Base-by-base conservation (phyloP, 2,888 invertebrate species). In the Mesorhabditis spiculigera region DNA sequence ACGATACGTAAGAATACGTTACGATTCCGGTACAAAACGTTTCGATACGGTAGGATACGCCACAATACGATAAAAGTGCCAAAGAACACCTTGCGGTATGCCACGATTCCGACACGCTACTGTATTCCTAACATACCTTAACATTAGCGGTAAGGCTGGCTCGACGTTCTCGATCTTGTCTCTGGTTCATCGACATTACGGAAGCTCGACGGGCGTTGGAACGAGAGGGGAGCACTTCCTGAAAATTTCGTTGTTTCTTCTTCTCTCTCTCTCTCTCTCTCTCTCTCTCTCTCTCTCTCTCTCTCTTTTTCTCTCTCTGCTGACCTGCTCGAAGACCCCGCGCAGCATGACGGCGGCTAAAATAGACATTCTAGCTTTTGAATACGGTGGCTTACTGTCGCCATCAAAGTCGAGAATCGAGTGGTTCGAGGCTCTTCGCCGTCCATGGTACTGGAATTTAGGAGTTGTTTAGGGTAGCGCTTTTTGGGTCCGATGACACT, bases 321-420 rank as follows among this genome's bases (percentile, higher is more conserved):
- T 50, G 10, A 50, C 58, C 58, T 50, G 58, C 58, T 50, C 58
- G 58, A 50, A 50, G 58, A 50, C 58, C 58, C 58, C 58, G 58
- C 58, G 58, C 8, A 50, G 58, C 58, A 50, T 50, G 58, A 50
- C 58, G n/a, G 58, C 58, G 58, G 58, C 58, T 50, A 50, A 50
- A 50, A 13, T 28, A 28, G 28, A 28, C 28, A 28, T 28, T 28
- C 28, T 28, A 28, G 28, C 28, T 28, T 28, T 28, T 28, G 28
- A 28, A 28, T 28, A 28, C 3, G 28, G 28, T 28, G 28, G 28
- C 58, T 50, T n/a, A 50, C 58, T 50, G n/a, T 50, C 58, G 8
- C 58, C 58, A 50, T 50, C 58, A 50, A 50, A 50, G n/a, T 50
- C 58, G 58, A 50, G 58, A 50, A 50, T 50, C 58, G 58, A 50